These are phyloP conservation scores for Theretra japonica DNA, from an alignment of 2,888 invertebrate genomes.

Conservation along the genomic window DNA sequence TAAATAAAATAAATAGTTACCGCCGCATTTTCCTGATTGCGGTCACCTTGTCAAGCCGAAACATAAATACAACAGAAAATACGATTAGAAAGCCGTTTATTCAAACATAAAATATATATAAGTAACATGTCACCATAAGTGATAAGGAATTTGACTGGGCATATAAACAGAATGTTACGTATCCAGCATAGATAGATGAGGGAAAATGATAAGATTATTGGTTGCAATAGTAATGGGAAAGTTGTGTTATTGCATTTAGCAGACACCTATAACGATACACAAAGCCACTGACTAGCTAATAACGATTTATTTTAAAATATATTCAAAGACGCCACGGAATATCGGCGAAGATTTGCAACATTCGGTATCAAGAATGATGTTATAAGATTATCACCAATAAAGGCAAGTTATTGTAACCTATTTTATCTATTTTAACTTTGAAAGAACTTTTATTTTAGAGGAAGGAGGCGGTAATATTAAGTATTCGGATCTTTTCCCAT, in stretches of 20 bases:
- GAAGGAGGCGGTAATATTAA: neutral
- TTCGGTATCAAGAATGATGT: neutral
- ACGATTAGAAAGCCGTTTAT: too few species aligned
- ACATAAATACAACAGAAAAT: too few species aligned
- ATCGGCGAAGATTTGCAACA: neutral
- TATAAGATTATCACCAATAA: neutral
- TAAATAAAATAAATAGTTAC: too few species aligned
- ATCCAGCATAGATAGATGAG: conserved; percentile 6
- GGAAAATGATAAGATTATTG: conserved; percentile 12
- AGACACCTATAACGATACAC: conserved; percentile 2
- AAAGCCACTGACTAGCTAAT: neutral
- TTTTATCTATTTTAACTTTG: neutral
- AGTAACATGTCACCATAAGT: too few species aligned
- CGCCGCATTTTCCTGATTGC: too few species aligned
- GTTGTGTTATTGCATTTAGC: conserved; percentile 17
- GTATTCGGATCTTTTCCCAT: neutral
- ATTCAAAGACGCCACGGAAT: neutral
- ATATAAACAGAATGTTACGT: neutral
- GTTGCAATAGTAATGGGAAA: conserved; percentile 26
- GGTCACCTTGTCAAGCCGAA: too few species aligned
- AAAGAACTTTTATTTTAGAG: neutral
- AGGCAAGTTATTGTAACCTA: neutral
- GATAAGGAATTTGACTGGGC: neutral
- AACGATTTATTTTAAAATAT: neutral
- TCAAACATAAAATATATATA: too few species aligned